Evolutionary conservation across 2,888 invertebrate genomes (phyloP), one percentile per base, ranked within the genome.

Genomic region (Mesochorus sp.): DNA sequence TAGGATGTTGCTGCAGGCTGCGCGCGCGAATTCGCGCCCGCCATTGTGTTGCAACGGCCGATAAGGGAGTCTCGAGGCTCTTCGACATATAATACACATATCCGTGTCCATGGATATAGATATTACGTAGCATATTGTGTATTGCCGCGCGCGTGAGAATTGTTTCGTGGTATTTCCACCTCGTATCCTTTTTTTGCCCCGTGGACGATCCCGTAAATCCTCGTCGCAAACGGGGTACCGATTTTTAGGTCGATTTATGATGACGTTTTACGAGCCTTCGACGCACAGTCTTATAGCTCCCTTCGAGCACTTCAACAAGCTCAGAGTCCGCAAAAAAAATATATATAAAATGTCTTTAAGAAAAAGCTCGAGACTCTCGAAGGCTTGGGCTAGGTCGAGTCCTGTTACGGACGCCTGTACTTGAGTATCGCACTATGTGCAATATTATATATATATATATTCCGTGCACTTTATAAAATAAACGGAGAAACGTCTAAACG

Each of bases 191-290:
- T 26, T 24, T 24, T 57, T 21, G 24, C 57, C 28, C 66, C 57
- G 57, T 17, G 57, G 12, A 64, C 79, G 51, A 76, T 82, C 71
- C n/a, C 76, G 81, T 76, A 76, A 81, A 79, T 81, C 74, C n/a
- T 74, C 76, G 67, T 73, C 80, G 73, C 75, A 81, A 80, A 82
- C 81, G 80, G 79, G 80, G 80, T 76, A 77, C 75, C 66, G 76
- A 82, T 78, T 82, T 82, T 81, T 81, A 80, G 79, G 74, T 53
- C 76, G 75, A 82, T 81, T 82, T 82, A 82, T 71, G 81, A 81
- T 73, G 75, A 79, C 70, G 73, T 81, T 82, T 82, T 79, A 82
- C 76, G 80, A 80, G 67, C 80, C 53, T 24, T 49, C 26, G 67
- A 61, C 8, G 8, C 47, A 21, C 42, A 31, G 8, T 37, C 55